These are phyloP conservation scores for Brachyptera risi DNA, from an alignment of 2,888 invertebrate species.

Conservation along the genomic window DNA sequence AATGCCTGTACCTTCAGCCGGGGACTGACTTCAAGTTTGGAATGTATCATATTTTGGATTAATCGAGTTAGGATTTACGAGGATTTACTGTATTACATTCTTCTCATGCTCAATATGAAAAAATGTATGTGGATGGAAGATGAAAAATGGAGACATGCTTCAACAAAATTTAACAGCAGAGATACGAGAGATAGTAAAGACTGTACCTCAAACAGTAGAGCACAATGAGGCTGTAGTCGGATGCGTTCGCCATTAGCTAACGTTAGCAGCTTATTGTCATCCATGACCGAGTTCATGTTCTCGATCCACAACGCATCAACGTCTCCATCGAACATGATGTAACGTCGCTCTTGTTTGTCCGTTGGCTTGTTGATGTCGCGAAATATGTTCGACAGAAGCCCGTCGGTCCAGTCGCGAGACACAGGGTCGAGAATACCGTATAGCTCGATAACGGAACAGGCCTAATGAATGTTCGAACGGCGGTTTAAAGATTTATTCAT, in stretches of 20 bases:
- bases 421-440: slow-evolving; percentile 83
- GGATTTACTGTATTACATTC: too few species aligned
- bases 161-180: too few species aligned
- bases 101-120: too few species aligned
- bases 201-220: slow-evolving; percentile 81
- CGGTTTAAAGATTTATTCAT: background rate
- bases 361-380: slow-evolving; percentile 80
- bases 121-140: too few species aligned
- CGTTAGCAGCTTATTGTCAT: slow-evolving; percentile 86
- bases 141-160: too few species aligned
- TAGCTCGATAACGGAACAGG: slow-evolving; percentile 82
- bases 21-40: too few species aligned
- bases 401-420: slow-evolving; percentile 91
- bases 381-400: slow-evolving; percentile 85
- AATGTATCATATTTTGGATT: too few species aligned
- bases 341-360: slow-evolving; percentile 69
- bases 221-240: slow-evolving; percentile 73
- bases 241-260: slow-evolving; percentile 89
- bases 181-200: too few species aligned
- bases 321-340: slow-evolving; percentile 89
- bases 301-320: slow-evolving; percentile 95
- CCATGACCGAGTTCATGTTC: slow-evolving; percentile 97
- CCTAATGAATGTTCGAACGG: too few species aligned
- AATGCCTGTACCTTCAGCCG: too few species aligned
- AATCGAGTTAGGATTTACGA: too few species aligned